Evolutionary conservation across 2,797 vertebrate genomes (phyloP), one percentile per base, ranked within the genome.

Genomic region (Nyctibius grandis): DNA sequence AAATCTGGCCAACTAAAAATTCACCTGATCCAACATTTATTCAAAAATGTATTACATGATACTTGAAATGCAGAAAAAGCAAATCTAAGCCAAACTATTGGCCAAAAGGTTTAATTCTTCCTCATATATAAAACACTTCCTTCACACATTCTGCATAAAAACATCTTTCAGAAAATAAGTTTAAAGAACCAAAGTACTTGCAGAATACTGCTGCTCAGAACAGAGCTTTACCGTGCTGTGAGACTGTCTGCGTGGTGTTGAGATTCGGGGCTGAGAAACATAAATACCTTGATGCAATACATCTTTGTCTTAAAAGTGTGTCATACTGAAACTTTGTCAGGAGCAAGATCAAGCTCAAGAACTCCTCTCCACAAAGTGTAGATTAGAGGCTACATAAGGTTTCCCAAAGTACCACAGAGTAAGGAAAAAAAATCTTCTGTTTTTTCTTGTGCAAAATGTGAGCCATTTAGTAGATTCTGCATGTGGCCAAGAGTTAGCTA

Each of bases 361-460:
- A 65, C 6, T 45, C 17, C 2, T 44, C 29, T 47, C 38, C 8
- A 45, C 23, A 68, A 78, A 34, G 3, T 6, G 0, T 10, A 50
- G 8, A 29, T 77, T 15, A 77, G 31, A 68, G 16, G 7, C 22
- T 36, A 59, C 3, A 2, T 11, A 11, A 42, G 12, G 4, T 42
- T 70, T 74, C 20, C 23, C 5, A 6, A 67, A 78, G 5, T 29
- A 47, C 33, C n/a, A 29, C 5, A 68, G 16, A 56, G 6, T 8
- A 65, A 15, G 9, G 12, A 36, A 18, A 42, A 54, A 33, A n/a
- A 26, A 6, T 2, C 5, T 33, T 28, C 5, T 17, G 2, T 2
- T 42, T 75, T 48, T 84, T n/a, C 15, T 81, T 18, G 3, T 18
- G 12, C 25, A 42, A 88, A 86, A n/a, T 0, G 0, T 2, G 6